A percentile compares a stretch with the other conserved stretches of the same genome.
These are phyloP conservation scores for Cenopis cana DNA, from an alignment of 2,888 invertebrate genomes.

Conservation along the genomic window DNA sequence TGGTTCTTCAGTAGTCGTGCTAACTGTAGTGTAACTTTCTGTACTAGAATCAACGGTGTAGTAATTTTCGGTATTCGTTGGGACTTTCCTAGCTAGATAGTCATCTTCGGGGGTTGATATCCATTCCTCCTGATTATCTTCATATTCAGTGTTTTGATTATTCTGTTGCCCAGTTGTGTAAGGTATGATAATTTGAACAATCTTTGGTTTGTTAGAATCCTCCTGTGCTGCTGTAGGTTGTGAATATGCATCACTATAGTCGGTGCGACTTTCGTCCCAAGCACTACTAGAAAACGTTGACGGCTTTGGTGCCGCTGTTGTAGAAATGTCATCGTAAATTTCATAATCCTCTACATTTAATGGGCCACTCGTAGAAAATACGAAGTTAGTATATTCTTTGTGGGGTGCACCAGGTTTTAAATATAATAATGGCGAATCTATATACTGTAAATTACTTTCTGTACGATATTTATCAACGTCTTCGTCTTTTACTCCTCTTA, in stretches of 20 bases:
- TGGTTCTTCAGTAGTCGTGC: conserved; percentile 65
- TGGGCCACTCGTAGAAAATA: conserved; percentile 64
- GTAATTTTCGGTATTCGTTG: conserved; percentile 64
- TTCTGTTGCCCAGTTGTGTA: conserved; percentile 86
- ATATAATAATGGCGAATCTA: conserved; percentile 86
- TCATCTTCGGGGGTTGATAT: conserved; percentile 63
- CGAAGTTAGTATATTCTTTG: conserved; percentile 80
- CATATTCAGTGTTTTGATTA: conserved; percentile 54
- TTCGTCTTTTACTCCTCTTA: conserved; percentile 74
- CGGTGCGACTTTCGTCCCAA: conserved; percentile 68
- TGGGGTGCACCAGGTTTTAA: conserved; percentile 81
- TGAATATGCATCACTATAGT: conserved; percentile 60
- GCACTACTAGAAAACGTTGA: conserved; percentile 55
- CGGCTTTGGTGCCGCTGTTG: conserved; percentile 59
- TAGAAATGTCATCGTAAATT: conserved; percentile 74
- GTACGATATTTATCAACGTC: conserved; percentile 78
- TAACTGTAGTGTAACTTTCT: conserved; percentile 60
- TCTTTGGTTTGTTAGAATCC: conserved; percentile 83
- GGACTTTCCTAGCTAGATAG: conserved; percentile 80
- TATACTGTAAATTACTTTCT: conserved; percentile 77
- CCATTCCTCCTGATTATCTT: conserved; percentile 78
- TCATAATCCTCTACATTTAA: conserved; percentile 70
- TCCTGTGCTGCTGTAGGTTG: conserved; percentile 56
- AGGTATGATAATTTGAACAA: conserved; percentile 92
- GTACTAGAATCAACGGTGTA: conserved; percentile 53